phyloP scores from a whole-genome alignment of 2,888 invertebrate species.

The Watsonalla cultraria region DNA sequence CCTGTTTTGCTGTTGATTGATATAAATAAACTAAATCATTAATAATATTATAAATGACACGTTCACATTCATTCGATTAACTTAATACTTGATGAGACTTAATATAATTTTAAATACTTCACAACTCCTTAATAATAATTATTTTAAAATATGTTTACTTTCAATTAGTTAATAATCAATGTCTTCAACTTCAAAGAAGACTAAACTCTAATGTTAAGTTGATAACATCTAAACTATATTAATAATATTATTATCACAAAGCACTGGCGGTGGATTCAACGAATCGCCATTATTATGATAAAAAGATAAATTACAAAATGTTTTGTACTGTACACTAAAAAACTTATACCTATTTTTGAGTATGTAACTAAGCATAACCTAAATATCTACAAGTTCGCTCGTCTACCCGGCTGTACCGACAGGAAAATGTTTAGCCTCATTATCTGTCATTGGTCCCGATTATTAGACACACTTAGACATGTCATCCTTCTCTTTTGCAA shows the following conservation, averaged over 20 bases:
- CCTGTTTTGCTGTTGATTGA: slow-evolving; percentile 28
- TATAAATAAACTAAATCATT: too few relatives aligned
- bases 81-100: slow-evolving; percentile 26
- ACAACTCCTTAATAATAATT: too few relatives aligned
- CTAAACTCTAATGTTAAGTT: too few relatives aligned
- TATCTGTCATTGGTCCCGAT: slow-evolving; percentile 8
- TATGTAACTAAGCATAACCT: neutral
- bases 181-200: too few relatives aligned
- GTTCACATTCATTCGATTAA: slow-evolving; percentile 14
- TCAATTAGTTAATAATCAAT: too few relatives aligned
- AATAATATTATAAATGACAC: slow-evolving; percentile 17
- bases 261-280: slow-evolving; percentile 56
- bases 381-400: slow-evolving; percentile 1
- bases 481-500: neutral
- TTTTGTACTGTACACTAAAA: slow-evolving; percentile 23
- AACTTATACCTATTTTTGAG: neutral
- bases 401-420: slow-evolving; percentile 5
- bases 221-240: slow-evolving; percentile 3
- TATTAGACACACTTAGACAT: neutral
- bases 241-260: slow-evolving; percentile 61
- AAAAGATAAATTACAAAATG: slow-evolving; percentile 22
- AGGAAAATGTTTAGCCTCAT: slow-evolving; percentile 19
- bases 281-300: slow-evolving; percentile 37
- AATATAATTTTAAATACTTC: slow-evolving; percentile 7
- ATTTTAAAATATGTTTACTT: too few relatives aligned